A percentile compares a stretch with the other conserved stretches of the same genome.
Conservation (phyloP, 2,113 vertebrate species). For the Cranoglanis bouderius region DNA sequence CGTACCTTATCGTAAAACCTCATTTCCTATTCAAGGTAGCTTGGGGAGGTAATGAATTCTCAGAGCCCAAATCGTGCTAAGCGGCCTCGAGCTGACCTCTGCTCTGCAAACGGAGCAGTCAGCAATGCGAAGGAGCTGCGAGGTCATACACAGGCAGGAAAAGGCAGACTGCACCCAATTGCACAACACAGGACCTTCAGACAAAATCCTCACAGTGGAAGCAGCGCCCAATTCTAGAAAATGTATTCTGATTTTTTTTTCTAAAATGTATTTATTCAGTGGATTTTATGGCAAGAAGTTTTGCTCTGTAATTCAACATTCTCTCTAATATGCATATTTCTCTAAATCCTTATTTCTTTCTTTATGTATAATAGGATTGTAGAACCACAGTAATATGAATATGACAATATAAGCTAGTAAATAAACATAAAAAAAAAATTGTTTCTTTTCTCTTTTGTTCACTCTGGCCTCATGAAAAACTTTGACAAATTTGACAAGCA, state of each 20-base stretch:
- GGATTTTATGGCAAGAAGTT: background rate
- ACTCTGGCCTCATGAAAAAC: background rate
- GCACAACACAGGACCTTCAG: conserved; percentile 57
- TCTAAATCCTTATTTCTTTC: background rate
- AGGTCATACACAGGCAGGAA: conserved; percentile 45
- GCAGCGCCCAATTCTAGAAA: background rate
- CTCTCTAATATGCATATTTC: background rate
- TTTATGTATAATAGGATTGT: background rate
- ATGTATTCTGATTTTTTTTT: background rate
- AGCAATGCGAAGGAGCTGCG: conserved; percentile 57
- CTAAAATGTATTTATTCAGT: background rate
- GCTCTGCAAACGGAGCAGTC: conserved; percentile 71
- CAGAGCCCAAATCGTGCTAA: conserved; percentile 59
- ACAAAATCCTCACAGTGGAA: conserved; percentile 1
- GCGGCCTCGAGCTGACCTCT: conserved; percentile 63
- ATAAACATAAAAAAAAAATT: background rate
- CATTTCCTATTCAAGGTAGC: conserved; percentile 70
- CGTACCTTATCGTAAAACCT: conserved; percentile 60
- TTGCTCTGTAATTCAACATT: background rate
- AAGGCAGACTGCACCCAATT: conserved; percentile 31
- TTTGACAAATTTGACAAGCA: background rate
- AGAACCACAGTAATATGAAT: background rate
- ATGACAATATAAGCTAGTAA: background rate
- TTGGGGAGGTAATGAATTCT: conserved; percentile 67
- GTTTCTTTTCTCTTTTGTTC: background rate